Conservation (phyloP, 1,140 invertebrate species). For the Latrodectus geometricus region DNA sequence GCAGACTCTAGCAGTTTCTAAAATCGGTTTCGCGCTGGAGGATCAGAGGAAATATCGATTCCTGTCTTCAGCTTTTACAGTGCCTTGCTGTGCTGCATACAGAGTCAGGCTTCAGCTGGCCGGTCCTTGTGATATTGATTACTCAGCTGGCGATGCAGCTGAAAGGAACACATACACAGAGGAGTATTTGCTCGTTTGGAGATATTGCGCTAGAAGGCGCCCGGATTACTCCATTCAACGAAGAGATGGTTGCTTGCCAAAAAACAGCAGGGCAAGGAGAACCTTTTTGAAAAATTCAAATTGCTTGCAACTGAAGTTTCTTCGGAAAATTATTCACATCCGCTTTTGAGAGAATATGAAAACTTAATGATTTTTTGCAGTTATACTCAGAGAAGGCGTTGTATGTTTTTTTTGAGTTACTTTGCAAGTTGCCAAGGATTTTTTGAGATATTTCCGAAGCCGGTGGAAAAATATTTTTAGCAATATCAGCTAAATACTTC, state of each 20-base stretch:
- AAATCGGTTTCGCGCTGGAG: neutral
- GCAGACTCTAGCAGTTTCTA: slow-evolving; percentile 18
- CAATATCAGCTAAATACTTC: too few relatives aligned
- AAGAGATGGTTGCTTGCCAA: neutral
- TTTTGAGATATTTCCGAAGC: too few relatives aligned
- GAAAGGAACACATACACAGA: too few relatives aligned
- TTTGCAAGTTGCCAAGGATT: too few relatives aligned
- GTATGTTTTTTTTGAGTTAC: too few relatives aligned
- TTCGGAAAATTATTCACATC: too few relatives aligned
- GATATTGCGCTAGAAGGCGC: neutral
- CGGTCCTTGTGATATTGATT: neutral
- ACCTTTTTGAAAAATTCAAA: too few relatives aligned
- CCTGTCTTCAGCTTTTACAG: neutral
- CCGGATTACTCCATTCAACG: neutral
- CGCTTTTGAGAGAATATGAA: too few relatives aligned
- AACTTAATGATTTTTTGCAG: too few relatives aligned
- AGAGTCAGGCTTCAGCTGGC: neutral
- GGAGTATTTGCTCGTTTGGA: neutral
- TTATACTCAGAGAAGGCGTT: too few relatives aligned
- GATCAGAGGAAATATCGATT: slow-evolving; percentile 22
- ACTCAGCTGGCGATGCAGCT: neutral
- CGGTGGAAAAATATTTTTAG: too few relatives aligned
- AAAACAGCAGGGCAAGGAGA: neutral
- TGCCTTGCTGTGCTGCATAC: neutral
- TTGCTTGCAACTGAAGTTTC: too few relatives aligned